A percentile compares a stretch with the other conserved stretches of the same genome.
Evolutionary conservation across 2,797 vertebrate species (phyloP).

Genomic region (Sparus aurata): DNA sequence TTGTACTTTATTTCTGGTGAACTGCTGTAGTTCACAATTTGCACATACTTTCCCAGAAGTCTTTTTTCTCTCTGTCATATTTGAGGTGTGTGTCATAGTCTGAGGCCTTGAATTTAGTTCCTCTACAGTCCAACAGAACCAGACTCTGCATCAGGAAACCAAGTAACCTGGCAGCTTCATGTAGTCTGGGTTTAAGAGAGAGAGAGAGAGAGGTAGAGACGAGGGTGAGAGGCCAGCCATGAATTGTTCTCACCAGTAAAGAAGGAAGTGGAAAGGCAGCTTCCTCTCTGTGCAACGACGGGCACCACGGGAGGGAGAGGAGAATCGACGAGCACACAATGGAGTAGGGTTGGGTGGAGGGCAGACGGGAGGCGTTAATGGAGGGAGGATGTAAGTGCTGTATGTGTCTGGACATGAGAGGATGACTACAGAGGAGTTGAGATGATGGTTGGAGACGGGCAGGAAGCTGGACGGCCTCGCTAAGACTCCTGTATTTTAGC

Average conservation of each 20-base stretch:
- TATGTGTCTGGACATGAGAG: slow-evolving; percentile 53
- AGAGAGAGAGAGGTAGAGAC: slow-evolving; percentile 22
- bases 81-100: slow-evolving; percentile 16
- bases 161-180: slow-evolving; percentile 37
- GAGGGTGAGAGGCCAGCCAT: slow-evolving; percentile 65
- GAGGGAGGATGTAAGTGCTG: slow-evolving; percentile 65
- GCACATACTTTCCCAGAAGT: slow-evolving; percentile 15
- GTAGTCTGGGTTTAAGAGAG: slow-evolving; percentile 24
- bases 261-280: slow-evolving; percentile 82
- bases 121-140: slow-evolving; percentile 10
- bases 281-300: slow-evolving; percentile 73
- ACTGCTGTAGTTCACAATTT: neutral
- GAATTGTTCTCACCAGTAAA: slow-evolving; percentile 81
- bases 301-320: slow-evolving; percentile 65
- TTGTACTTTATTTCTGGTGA: neutral
- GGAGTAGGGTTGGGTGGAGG: slow-evolving; percentile 57
- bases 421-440: slow-evolving; percentile 32
- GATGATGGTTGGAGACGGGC: slow-evolving; percentile 34
- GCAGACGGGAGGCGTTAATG: slow-evolving; percentile 58
- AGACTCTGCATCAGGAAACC: slow-evolving; percentile 33
- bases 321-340: slow-evolving; percentile 74
- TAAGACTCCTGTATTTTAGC: slow-evolving; percentile 9
- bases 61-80: neutral
- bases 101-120: slow-evolving; percentile 5
- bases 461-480: slow-evolving; percentile 20